Evolutionary conservation across 2,113 vertebrate species (phyloP).

Genomic region (Ardeotis arabs): DNA sequence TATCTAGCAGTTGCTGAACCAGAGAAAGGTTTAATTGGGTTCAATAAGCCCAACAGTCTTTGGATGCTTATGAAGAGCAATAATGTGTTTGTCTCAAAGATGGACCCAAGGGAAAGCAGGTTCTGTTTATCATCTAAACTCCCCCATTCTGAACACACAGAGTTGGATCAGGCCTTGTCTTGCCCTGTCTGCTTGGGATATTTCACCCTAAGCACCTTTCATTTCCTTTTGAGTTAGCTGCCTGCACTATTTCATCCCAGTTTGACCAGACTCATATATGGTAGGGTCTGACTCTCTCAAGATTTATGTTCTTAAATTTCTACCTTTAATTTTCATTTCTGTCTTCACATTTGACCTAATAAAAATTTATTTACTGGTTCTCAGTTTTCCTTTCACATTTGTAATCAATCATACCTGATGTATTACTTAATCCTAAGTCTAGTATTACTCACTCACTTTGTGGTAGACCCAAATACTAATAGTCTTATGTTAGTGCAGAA

Average conservation of each 20-base stretch:
- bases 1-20: conserved; percentile 17
- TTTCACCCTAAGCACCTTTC: conserved; percentile 15
- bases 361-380: conserved; percentile 53
- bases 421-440: background rate
- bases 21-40: conserved; percentile 34
- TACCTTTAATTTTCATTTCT: conserved; percentile 48
- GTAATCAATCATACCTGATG: conserved; percentile 20
- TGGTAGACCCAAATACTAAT: background rate
- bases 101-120: background rate
- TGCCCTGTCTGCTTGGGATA: background rate
- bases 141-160: background rate
- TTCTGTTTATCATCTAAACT: background rate
- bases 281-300: background rate
- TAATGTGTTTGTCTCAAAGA: background rate
- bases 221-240: conserved; percentile 1
- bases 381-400: conserved; percentile 8
- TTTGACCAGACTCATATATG: background rate
- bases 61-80: conserved; percentile 16
- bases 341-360: conserved; percentile 45
- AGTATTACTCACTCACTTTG: background rate
- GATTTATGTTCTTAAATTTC: conserved; percentile 43
- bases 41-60: conserved; percentile 13
- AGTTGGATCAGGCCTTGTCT: background rate
- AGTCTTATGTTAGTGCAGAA: background rate
- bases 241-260: conserved; percentile 39